Evolutionary conservation across 2,888 invertebrate species (phyloP).

Genomic region (Drosophila paranaensis): DNA sequence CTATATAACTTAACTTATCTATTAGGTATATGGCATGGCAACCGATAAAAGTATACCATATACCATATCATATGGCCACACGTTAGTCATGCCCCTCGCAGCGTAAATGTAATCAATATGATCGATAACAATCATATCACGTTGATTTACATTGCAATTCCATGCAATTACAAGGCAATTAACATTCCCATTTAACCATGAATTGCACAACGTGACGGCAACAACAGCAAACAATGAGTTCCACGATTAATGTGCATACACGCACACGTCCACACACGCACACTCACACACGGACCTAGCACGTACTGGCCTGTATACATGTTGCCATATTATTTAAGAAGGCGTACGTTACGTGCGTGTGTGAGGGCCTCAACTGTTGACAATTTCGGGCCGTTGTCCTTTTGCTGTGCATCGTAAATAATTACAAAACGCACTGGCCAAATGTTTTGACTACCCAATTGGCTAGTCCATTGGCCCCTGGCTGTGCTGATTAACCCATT

Average conservation of each 20-base stretch:
- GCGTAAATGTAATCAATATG: slow-evolving; percentile 38
- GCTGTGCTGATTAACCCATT: slow-evolving; percentile 18
- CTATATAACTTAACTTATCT: no score
- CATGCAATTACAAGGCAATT: slow-evolving; percentile 72
- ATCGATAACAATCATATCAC: slow-evolving; percentile 29
- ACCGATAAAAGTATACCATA: no score
- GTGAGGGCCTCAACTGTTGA: slow-evolving; percentile 50
- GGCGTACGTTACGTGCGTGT: slow-evolving; percentile 10
- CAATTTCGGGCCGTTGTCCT: slow-evolving; percentile 19
- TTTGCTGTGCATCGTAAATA: slow-evolving; percentile 52
- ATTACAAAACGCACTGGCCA: slow-evolving; percentile 51
- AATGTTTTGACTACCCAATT: slow-evolving; percentile 37
- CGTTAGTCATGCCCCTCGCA: neutral
- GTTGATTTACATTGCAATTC: slow-evolving; percentile 55
- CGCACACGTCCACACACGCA: slow-evolving; percentile 1
- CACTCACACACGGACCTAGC: neutral
- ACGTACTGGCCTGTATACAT: slow-evolving; percentile 13
- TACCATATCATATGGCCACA: neutral
- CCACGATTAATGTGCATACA: slow-evolving; percentile 45
- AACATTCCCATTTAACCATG: slow-evolving; percentile 75
- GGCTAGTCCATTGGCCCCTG: neutral
- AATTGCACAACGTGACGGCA: slow-evolving; percentile 58
- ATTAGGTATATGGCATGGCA: no score
- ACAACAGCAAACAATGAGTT: slow-evolving; percentile 42
- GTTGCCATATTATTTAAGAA: slow-evolving; percentile 31